Percentiles rank a stretch among this genome's conserved stretches.
Evolutionary conservation across 2,113 vertebrate species (phyloP).

Genomic region (Noturus placidus): DNA sequence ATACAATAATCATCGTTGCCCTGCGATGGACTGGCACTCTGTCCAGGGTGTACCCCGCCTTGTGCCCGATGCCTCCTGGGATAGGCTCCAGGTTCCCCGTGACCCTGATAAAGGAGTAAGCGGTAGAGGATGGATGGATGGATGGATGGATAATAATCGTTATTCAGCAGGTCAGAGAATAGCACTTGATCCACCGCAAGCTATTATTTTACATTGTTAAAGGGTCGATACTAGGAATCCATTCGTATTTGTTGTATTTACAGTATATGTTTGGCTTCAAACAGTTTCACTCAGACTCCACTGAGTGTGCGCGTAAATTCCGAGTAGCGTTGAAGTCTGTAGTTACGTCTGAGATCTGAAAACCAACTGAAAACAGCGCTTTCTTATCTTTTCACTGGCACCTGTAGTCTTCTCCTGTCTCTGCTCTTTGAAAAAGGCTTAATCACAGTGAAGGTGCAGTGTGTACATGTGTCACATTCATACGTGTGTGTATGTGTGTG

Average conservation of each 20-base stretch:
- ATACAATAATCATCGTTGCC: too few relatives aligned
- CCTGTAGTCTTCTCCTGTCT: not conserved
- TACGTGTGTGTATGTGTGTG: constrained; percentile 7
- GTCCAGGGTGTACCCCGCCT: too few relatives aligned
- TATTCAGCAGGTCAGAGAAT: not conserved
- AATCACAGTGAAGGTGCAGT: constrained; percentile 11
- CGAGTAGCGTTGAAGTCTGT: not conserved
- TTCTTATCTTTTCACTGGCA: not conserved
- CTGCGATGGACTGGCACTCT: too few relatives aligned
- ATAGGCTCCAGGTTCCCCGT: too few relatives aligned
- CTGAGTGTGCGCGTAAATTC: not conserved
- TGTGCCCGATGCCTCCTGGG: too few relatives aligned
- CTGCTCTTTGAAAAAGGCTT: not conserved
- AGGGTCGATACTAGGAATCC: not conserved
- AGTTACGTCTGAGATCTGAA: not conserved
- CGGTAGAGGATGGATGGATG: too few relatives aligned
- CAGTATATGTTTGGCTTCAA: not conserved
- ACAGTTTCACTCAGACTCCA: not conserved
- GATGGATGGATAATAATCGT: too few relatives aligned
- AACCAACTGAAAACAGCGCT: not conserved
- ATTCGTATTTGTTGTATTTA: not conserved
- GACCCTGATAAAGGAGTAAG: too few relatives aligned
- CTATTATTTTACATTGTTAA: not conserved
- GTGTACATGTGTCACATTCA: not conserved
- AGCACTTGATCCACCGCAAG: not conserved